Evolutionary conservation across 2,797 vertebrate genomes (phyloP), one percentile per base, ranked within the genome.

Genomic region (Thunnus albacares): DNA sequence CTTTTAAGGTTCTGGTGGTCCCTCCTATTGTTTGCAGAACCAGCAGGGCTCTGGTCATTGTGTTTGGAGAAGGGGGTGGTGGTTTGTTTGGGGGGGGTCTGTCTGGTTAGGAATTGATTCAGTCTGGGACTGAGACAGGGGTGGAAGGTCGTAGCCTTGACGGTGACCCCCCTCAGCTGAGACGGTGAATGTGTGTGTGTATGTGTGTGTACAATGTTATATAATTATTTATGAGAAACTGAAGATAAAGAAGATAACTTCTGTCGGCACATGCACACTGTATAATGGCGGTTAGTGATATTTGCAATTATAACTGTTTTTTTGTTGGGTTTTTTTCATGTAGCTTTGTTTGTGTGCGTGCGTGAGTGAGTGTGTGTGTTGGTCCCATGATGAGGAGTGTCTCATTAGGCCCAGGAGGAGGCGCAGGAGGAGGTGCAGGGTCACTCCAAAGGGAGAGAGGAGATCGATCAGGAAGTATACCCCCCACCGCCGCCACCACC

Each of bases 101-200:
- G 92, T 94, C 93, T 94, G 90, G 91, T 91, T 90, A 92, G 90
- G 84, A 92, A 95, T 94, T 93, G 94, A 94, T 94, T 88, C 75
- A 91, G 92, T 94, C 93, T 94, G 92, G 91, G 89, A 84, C 86
- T 87, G 79, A 89, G 91, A 89, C 86, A 77, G 74, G n/a, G 92
- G 92, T 90, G 81, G 79, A 90, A 94, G 92, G 91, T 92, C 66
- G 2, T 38, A 89, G 89, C 84, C 90, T 90, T 90, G 79, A 82
- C 38, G 52, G 78, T 91, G 90, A 90, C 82, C 86, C 89, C 75
- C 58, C 61, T 17, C 58, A 78, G 82, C 76, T 52, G 33, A 80
- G 75, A 38, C 41, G 47, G 58, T 70, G 65, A 28, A 41, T 79
- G 66, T 14, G 13, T 43, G 41, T 43, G 41, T 43, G 41, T 43